These are phyloP conservation scores for Megalurothrips usitatus DNA, from an alignment of 2,888 invertebrate species.

Conservation along the genomic window DNA sequence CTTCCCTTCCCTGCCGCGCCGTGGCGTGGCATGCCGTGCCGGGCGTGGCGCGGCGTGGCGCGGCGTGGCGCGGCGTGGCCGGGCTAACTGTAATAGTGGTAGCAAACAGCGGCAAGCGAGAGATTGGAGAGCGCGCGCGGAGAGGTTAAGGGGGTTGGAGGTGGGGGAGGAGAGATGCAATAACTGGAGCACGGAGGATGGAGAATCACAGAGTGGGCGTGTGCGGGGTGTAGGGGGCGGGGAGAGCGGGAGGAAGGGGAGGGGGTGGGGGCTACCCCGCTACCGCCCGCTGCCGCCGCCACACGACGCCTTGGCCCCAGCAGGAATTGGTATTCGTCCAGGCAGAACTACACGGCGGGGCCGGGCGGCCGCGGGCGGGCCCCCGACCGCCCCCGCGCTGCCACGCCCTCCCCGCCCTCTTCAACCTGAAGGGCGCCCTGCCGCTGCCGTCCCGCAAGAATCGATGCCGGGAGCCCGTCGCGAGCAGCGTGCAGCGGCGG, in stretches of 20 bases:
- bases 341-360: background rate
- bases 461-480: background rate
- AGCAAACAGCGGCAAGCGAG: slow-evolving; percentile 5
- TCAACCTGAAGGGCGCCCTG: background rate
- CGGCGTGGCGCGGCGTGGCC: background rate
- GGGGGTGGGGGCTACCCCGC: too few relatives aligned
- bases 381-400: too few relatives aligned
- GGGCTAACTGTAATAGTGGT: slow-evolving; percentile 10
- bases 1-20: background rate
- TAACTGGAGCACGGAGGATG: slow-evolving; percentile 1
- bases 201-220: background rate
- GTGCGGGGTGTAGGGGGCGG: background rate
- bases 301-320: background rate
- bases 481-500: too few relatives aligned
- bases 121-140: background rate
- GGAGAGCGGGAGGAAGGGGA: background rate
- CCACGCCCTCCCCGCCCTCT: background rate
- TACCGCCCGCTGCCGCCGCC: too few relatives aligned
- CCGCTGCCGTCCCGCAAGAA: too few relatives aligned
- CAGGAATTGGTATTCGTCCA: slow-evolving; percentile 20
- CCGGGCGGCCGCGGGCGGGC: background rate
- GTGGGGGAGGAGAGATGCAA: background rate
- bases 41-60: background rate
- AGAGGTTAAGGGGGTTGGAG: background rate
- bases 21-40: background rate